phyloP scores from a whole-genome alignment of 1,140 invertebrate species.

The Teleogryllus occipitalis region DNA sequence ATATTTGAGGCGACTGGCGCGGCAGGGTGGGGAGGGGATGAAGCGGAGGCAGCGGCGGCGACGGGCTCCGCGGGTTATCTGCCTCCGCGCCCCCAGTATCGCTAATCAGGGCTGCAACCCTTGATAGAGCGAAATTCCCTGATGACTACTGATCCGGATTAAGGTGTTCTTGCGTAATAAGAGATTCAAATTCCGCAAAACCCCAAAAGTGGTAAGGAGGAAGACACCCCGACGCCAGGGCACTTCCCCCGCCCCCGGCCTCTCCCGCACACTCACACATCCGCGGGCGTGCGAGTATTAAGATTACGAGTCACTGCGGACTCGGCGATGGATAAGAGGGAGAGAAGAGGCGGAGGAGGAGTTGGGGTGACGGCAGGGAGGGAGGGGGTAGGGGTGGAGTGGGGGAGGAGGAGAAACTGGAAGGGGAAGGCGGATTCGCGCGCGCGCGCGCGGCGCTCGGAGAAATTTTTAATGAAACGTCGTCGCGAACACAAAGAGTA shows the following conservation, averaged over 20 bases:
- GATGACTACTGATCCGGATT: slow-evolving; percentile 3
- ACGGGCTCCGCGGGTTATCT: background rate
- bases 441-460: no score
- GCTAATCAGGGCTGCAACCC: background rate
- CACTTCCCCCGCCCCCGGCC: background rate
- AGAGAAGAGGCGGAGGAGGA: background rate
- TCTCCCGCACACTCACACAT: no score
- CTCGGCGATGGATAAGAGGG: background rate
- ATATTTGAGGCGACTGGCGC: background rate
- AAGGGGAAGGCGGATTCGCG: no score
- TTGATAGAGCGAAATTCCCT: slow-evolving; percentile 1
- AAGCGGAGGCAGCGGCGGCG: background rate
- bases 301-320: background rate
- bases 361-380: no score
- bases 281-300: no score
- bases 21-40: background rate
- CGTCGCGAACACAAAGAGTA: no score
- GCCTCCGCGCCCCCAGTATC: background rate
- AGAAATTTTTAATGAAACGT: no score
- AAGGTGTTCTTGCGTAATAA: background rate
- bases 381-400: no score
- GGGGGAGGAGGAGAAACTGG: no score
- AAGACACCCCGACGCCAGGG: background rate
- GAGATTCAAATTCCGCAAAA: slow-evolving; percentile 4
- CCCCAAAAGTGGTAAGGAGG: background rate